Percentiles rank a stretch among this genome's conserved stretches.
These are phyloP conservation scores for Orthonyx spaldingii DNA, from an alignment of 2,113 vertebrate species.

Conservation along the genomic window DNA sequence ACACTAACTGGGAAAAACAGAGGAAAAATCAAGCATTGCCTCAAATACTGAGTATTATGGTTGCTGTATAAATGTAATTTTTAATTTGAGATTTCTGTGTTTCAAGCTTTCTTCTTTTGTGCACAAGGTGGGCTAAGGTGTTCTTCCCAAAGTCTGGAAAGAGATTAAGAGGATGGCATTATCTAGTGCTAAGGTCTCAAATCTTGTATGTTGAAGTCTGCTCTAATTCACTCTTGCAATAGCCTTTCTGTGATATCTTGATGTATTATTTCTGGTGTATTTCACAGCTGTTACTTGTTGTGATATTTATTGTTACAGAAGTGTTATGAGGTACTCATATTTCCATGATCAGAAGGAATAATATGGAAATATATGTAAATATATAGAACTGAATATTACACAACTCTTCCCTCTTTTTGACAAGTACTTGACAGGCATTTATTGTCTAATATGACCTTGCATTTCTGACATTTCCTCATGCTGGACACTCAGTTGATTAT, in stretches of 20 bases:
- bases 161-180: neutral
- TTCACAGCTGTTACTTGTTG: neutral
- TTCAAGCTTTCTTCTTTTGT: neutral
- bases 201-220: neutral
- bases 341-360: neutral
- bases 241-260: neutral
- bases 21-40: neutral
- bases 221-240: neutral
- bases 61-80: neutral
- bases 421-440: neutral
- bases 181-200: neutral
- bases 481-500: neutral
- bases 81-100: neutral
- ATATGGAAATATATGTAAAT: neutral
- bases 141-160: neutral
- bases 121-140: fast-evolving
- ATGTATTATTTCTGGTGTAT: neutral
- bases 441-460: neutral
- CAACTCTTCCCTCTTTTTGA: neutral
- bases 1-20: neutral
- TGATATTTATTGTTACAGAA: neutral
- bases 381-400: neutral
- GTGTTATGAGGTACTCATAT: neutral
- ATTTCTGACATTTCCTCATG: neutral
- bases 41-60: neutral